Percentiles rank a stretch among this genome's conserved stretches.
phyloP scores from a whole-genome alignment of 2,113 vertebrate species.

The Sisor rabdophorus region DNA sequence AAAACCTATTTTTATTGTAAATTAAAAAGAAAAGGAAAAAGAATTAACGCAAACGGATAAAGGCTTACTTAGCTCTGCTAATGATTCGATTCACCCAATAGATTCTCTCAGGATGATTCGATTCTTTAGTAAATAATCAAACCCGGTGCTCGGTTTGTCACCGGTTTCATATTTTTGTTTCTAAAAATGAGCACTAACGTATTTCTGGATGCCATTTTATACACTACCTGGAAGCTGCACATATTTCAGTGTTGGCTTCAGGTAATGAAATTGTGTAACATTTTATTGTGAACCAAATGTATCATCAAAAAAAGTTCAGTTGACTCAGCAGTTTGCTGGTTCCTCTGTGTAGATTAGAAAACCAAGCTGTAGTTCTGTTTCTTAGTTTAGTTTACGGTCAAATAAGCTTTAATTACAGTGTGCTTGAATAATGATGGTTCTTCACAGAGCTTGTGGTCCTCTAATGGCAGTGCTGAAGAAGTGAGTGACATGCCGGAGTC shows the following conservation, averaged over 20 bases:
- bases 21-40: background rate
- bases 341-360: background rate
- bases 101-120: background rate
- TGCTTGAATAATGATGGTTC: background rate
- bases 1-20: background rate
- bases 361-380: too few relatives aligned
- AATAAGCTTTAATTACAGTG: background rate
- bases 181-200: background rate
- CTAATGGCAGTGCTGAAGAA: background rate
- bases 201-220: constrained; percentile 6
- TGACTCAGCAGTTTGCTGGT: background rate
- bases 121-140: background rate
- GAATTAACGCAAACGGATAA: background rate
- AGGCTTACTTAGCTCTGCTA: background rate
- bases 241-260: constrained; percentile 38
- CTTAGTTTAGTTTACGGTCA: background rate
- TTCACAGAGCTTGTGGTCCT: constrained; percentile 23
- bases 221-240: constrained; percentile 30
- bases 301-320: background rate
- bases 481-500: background rate
- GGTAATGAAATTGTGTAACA: background rate
- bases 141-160: background rate
- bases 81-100: background rate
- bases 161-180: background rate
- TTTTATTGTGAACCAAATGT: background rate